A percentile compares a stretch with the other conserved stretches of the same genome.
Conservation (phyloP, 2,888 invertebrate species). For the Campopleginae sp. region DNA sequence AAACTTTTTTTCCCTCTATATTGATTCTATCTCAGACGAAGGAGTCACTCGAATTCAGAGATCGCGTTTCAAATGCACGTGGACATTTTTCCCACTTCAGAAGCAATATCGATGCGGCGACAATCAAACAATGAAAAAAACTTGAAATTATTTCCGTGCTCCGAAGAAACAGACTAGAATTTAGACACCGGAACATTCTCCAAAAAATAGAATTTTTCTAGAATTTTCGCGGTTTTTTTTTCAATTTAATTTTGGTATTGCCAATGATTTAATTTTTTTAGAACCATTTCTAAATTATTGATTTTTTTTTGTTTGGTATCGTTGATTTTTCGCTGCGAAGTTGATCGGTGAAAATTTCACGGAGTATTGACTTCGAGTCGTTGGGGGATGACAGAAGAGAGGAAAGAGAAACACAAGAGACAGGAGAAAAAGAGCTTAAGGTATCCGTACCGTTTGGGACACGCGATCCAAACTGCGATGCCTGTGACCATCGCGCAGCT, state of each 20-base stretch:
- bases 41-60: background rate
- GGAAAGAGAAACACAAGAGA: conserved; percentile 59
- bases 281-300: background rate
- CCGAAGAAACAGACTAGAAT: background rate
- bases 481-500: conserved; percentile 81
- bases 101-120: background rate
- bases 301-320: conserved; percentile 14
- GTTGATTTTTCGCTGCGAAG: conserved; percentile 38
- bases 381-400: conserved; percentile 71
- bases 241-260: background rate
- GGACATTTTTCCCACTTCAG: background rate
- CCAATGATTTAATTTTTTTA: background rate
- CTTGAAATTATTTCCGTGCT: background rate
- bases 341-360: conserved; percentile 61
- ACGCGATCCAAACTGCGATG: conserved; percentile 81
- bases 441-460: conserved; percentile 75
- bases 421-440: conserved; percentile 65
- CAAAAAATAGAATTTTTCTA: background rate
- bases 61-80: conserved; percentile 34
- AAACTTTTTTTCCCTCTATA: background rate
- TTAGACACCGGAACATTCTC: background rate
- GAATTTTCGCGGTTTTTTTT: conserved; percentile 8
- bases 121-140: background rate
- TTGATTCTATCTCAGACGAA: background rate
- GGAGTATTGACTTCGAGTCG: conserved; percentile 76